A percentile compares a stretch with the other conserved stretches of the same genome.
Evolutionary conservation across 2,888 invertebrate species (phyloP).

Genomic region (Cephus sareptanus): DNA sequence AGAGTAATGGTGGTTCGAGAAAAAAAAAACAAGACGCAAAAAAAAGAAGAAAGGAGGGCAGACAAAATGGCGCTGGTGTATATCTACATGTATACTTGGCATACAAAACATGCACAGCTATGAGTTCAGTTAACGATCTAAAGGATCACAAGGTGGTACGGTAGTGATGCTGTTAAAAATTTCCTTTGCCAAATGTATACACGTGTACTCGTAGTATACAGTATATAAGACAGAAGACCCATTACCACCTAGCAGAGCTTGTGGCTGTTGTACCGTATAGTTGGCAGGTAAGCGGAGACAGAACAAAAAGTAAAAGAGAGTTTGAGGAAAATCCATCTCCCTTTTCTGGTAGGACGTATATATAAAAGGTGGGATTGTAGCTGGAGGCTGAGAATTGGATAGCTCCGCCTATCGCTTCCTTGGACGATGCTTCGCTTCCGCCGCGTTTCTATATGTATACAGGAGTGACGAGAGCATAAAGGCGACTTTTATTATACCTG

Average conservation of each 20-base stretch:
- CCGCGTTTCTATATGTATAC: neutral
- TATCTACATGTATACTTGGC: neutral
- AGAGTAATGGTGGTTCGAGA: neutral
- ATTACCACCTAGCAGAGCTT: neutral
- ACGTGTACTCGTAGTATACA: neutral
- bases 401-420: conserved; percentile 52
- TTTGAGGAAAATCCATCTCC: conserved; percentile 28
- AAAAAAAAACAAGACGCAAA: neutral
- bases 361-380: conserved; percentile 49
- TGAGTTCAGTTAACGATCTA: neutral
- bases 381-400: conserved; percentile 47
- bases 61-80: conserved; percentile 1
- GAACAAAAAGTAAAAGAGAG: conserved; percentile 15
- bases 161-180: neutral
- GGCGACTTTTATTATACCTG: conserved; percentile 10
- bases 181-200: neutral
- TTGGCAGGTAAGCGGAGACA: neutral
- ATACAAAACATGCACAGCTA: neutral
- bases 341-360: conserved; percentile 22
- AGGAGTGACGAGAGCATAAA: conserved; percentile 1
- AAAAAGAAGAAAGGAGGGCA: conserved; percentile 2
- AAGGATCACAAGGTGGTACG: neutral
- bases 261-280: neutral
- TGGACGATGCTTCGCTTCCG: conserved; percentile 9
- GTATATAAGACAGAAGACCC: neutral